Percentiles rank a stretch among this genome's conserved stretches.
phyloP scores from a whole-genome alignment of 2,888 invertebrate species.

The Brachyptera putata region DNA sequence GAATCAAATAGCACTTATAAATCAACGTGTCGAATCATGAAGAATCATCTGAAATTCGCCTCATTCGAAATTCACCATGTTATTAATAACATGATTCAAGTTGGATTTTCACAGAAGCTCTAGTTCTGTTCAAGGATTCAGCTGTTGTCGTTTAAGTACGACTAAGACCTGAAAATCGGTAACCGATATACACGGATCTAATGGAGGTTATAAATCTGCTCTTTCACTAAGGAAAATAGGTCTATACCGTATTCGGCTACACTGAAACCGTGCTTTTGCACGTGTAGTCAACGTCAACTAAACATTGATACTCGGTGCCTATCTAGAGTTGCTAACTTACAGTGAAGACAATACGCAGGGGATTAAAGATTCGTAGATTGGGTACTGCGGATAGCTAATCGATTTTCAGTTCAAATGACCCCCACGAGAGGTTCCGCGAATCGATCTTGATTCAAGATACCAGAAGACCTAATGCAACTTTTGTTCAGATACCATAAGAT shows the following conservation, averaged over 20 bases:
- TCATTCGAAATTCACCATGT: no score
- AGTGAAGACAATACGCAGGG: conserved; percentile 14
- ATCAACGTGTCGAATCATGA: no score
- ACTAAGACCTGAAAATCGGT: conserved; percentile 22
- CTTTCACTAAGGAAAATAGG: conserved; percentile 24
- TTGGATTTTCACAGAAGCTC: neutral
- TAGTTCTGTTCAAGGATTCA: no score
- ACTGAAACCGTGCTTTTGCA: no score
- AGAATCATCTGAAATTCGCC: no score
- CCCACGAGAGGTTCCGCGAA: neutral
- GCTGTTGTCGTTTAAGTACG: conserved; percentile 8
- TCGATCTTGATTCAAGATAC: conserved; percentile 12
- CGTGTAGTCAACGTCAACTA: neutral
- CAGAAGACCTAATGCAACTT: conserved; percentile 12
- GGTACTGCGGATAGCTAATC: conserved; percentile 15
- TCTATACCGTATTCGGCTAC: neutral
- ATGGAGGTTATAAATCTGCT: conserved; percentile 29
- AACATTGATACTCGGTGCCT: conserved; percentile 15
- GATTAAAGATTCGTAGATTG: conserved; percentile 20
- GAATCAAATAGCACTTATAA: no score
- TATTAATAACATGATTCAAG: neutral
- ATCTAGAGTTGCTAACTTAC: conserved; percentile 3
- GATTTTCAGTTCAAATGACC: conserved; percentile 17
- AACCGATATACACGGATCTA: conserved; percentile 28
- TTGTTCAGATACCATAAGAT: conserved; percentile 15